These are phyloP conservation scores for Tipula lateralis DNA, from an alignment of 2,888 invertebrate genomes.

Conservation along the genomic window DNA sequence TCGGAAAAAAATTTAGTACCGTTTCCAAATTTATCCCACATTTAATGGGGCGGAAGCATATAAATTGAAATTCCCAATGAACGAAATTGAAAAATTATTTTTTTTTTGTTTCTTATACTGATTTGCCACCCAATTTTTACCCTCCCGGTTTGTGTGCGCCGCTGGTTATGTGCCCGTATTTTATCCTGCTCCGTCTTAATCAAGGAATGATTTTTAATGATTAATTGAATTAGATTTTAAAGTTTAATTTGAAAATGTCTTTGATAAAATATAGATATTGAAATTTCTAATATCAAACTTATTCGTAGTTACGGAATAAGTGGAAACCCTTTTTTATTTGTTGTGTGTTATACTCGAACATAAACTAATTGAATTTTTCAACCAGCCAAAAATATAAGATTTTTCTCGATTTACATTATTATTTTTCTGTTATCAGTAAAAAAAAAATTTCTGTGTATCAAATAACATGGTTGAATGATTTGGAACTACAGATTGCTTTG, in stretches of 20 bases:
- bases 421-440: neutral
- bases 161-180: neutral
- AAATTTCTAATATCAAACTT: neutral
- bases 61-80: neutral
- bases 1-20: neutral
- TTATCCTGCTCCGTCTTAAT: neutral
- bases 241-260: neutral
- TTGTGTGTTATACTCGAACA: neutral
- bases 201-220: neutral
- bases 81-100: neutral
- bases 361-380: conserved; percentile 19
- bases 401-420: neutral
- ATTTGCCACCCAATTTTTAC: neutral
- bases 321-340: neutral
- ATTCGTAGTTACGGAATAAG: neutral
- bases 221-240: neutral
- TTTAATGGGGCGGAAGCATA: neutral
- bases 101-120: neutral
- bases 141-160: neutral
- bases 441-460: conserved; percentile 14
- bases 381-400: neutral
- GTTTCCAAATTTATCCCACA: neutral
- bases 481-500: conserved; percentile 1
- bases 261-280: neutral
- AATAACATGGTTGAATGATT: conserved; percentile 19